Base-by-base conservation (phyloP, 2,888 invertebrate species). In the Argyresthia goedartella region DNA sequence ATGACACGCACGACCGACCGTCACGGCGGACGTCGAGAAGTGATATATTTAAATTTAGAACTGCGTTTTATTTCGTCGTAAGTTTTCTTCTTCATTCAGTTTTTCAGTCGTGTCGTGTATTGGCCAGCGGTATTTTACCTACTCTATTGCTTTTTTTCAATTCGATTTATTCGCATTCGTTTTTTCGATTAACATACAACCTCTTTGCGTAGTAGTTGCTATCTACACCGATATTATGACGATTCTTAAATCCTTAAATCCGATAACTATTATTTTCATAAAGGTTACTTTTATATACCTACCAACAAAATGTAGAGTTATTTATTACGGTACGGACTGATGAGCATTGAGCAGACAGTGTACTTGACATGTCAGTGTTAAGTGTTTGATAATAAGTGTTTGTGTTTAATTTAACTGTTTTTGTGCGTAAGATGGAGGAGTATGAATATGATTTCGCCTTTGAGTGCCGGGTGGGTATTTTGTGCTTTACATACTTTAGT, bases 391-490 rank as follows among this genome's bases (percentile, higher is more conserved):
- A 25, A 25, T 25, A 25, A 25, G 25, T 25, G 25, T 25, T 25
- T 25, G 25, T 25, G 25, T 25, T 56, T 58, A 63, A 45, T 45
- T 63, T 49, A 16, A 44, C 34, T 47, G 52, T 44, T 61, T 58
- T 55, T 51, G 11, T 45, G 39, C 13, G 35, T 35, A 66, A 65
- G 77, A 67, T 87, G 87, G 85, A 84, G 61, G 86, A 87, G 57
- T 88, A 89, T 73, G 89, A 90, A 66, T 90, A 90, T 78, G 88
- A 90, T 77, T 91, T 91, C 81, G 88, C 89, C 58, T 91, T 88
- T 76, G 91, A 91, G 78, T 90, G 90, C 81, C 87, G 89, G 90
- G 90, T 91, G 81, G 73, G 88, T 85, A 76, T 71, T 59, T 60
- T 60, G 42, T 44, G 9, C 4, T 44, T 44, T 11, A 43, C n/a